phyloP scores from a whole-genome alignment of 2,797 vertebrate genomes.

The Gallinago stenura region DNA sequence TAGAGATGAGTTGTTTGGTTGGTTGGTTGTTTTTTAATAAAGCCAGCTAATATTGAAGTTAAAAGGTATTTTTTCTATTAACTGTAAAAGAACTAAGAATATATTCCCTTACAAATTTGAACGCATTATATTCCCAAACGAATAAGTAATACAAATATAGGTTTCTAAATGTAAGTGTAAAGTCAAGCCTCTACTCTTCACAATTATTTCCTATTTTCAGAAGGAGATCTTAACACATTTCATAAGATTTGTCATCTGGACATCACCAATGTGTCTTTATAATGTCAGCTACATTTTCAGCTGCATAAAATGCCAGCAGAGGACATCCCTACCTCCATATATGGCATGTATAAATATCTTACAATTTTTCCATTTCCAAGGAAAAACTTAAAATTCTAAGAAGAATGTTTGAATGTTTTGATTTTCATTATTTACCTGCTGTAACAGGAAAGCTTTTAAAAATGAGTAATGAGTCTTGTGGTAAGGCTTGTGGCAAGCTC shows the following conservation, averaged over 20 bases:
- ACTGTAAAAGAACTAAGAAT: neutral
- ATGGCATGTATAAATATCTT: neutral
- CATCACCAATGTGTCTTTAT: neutral
- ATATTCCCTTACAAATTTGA: neutral
- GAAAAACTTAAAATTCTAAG: neutral
- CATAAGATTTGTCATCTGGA: neutral
- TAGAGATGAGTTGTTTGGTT: neutral
- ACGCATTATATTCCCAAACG: neutral
- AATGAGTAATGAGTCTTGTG: neutral
- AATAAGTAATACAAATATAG: neutral
- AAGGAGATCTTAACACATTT: neutral
- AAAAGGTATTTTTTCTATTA: neutral
- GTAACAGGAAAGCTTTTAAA: neutral
- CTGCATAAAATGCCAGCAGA: neutral
- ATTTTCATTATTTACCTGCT: neutral
- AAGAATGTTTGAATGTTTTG: accelerated
- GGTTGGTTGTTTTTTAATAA: neutral
- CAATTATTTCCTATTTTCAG: neutral
- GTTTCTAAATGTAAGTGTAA: neutral
- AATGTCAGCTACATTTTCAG: neutral
- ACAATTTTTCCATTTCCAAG: neutral
- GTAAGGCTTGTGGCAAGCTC: neutral
- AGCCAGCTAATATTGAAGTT: neutral
- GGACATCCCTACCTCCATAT: neutral
- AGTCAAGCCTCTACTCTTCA: neutral